Evolutionary conservation across 2,888 invertebrate species (phyloP).

Genomic region (Andrena camellia): DNA sequence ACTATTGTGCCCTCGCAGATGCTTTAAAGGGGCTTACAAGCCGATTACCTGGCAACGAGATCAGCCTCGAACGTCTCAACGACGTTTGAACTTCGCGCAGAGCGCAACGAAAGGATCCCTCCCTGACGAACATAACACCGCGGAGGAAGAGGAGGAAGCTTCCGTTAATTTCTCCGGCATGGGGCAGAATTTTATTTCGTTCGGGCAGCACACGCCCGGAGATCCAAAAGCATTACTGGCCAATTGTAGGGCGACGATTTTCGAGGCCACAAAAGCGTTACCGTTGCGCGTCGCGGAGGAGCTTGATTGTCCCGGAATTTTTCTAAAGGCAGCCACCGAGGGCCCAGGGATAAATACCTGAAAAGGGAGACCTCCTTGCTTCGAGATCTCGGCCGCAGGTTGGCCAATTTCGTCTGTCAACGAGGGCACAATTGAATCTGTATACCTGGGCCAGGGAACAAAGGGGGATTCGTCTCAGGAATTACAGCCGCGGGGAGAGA

Average conservation of each 20-base stretch:
- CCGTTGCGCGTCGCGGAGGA: slow-evolving; percentile 40
- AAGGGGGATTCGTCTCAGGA: slow-evolving; percentile 37
- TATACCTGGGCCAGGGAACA: slow-evolving; percentile 58
- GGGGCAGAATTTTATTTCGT: slow-evolving; percentile 37
- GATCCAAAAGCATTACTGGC: slow-evolving; percentile 23
- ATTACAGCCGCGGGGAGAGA: slow-evolving; percentile 13
- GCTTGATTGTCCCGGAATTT: slow-evolving; percentile 56
- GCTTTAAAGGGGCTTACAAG: slow-evolving; percentile 38
- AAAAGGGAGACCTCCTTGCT: slow-evolving; percentile 39
- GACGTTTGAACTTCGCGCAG: background rate
- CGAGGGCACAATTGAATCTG: slow-evolving; percentile 66
- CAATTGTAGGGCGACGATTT: slow-evolving; percentile 23
- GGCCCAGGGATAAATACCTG: slow-evolving; percentile 60
- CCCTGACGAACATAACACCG: background rate
- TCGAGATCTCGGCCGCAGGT: slow-evolving; percentile 50
- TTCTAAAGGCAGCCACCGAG: slow-evolving; percentile 51
- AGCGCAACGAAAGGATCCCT: background rate
- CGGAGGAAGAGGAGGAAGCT: background rate
- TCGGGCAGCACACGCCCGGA: slow-evolving; percentile 22
- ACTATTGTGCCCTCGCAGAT: slow-evolving; percentile 28
- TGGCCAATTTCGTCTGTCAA: slow-evolving; percentile 64
- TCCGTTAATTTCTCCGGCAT: background rate
- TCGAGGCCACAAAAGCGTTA: slow-evolving; percentile 41
- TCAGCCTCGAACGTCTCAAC: background rate
- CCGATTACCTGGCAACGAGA: slow-evolving; percentile 18